Base-by-base conservation (phyloP, 2,797 vertebrate species). In the Pelodytes ibericus region DNA sequence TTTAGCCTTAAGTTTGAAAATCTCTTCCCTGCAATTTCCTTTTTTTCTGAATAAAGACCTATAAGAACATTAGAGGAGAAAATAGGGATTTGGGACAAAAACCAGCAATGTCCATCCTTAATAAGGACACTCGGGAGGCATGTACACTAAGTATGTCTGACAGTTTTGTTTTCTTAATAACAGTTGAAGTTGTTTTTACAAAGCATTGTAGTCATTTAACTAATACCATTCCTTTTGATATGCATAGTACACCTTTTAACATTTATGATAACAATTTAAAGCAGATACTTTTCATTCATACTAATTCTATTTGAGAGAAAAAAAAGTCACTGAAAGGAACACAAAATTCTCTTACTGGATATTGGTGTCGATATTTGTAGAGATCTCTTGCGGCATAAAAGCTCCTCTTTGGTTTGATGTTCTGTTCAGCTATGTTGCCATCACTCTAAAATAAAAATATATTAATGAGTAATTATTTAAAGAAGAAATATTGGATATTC, bases 351-450 rank as follows among this genome's bases (percentile, higher is more conserved):
- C 90, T 92, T 93, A 99, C 97, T 88, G 96, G 97, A 83, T 99
- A 99, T 87, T 96, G 95, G 79, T 99, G 97, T 36, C 97, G 94
- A 85, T 99, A 99, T 85, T 98, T 98, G 91, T 98, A 98, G 70
- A 99, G 91, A 86, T 99, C 97, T 86, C 95, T 94, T 30, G 96
- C 96, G 74, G 97, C 96, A 0, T 98, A 97, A 89, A 97, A 98
- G 88, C 96, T 99, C 91, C 97, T 96, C 90, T 98, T 98, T 90
- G 96, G 95, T 89, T 96, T 98, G 53, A 92, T 87, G 79, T 84
- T 83, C 74, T 90, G 89, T 82, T 96, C 94, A 1, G 16, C 26
- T 8, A 87, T 84, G 74, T 89, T 93, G 80, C 94, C 93, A 76
- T 85, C 84, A 80, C 87, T 86, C 96, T 98, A 89, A 81, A 88